Evolutionary conservation across 2,888 invertebrate species (phyloP).

Genomic region (Scaptomyza polygonia): DNA sequence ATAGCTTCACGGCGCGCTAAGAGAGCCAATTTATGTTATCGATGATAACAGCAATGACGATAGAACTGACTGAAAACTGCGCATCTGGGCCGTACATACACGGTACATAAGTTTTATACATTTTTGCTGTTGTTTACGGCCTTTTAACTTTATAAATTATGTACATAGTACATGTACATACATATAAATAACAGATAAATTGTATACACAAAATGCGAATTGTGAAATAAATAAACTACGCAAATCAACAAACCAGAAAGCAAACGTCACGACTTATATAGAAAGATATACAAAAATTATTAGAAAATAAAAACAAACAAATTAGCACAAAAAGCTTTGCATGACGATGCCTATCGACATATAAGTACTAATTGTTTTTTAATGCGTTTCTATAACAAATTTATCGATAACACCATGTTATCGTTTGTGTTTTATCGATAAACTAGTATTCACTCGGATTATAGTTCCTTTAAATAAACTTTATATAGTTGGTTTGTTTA

Average conservation of each 20-base stretch:
- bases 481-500: constrained; percentile 1
- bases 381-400: no score
- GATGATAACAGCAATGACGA: constrained; percentile 26
- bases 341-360: constrained; percentile 21
- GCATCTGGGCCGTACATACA: constrained; percentile 26
- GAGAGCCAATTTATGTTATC: constrained; percentile 13
- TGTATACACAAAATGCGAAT: constrained; percentile 23
- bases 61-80: constrained; percentile 14
- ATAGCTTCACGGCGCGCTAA: constrained; percentile 2
- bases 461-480: not conserved
- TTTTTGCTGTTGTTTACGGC: constrained; percentile 17
- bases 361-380: no score
- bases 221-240: constrained; percentile 32
- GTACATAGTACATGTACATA: no score
- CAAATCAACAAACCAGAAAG: constrained; percentile 24
- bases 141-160: constrained; percentile 54
- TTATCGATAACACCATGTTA: not conserved
- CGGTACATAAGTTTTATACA: constrained; percentile 17
- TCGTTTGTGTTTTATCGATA: constrained; percentile 2
- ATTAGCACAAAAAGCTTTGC: constrained; percentile 53
- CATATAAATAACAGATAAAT: constrained; percentile 35
- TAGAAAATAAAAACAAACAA: constrained; percentile 6
- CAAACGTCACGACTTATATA: constrained; percentile 8
- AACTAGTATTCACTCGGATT: not conserved
- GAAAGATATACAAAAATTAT: not conserved